Evolutionary conservation across 2,113 vertebrate species (phyloP).

Genomic region (Carollia perspicillata): DNA sequence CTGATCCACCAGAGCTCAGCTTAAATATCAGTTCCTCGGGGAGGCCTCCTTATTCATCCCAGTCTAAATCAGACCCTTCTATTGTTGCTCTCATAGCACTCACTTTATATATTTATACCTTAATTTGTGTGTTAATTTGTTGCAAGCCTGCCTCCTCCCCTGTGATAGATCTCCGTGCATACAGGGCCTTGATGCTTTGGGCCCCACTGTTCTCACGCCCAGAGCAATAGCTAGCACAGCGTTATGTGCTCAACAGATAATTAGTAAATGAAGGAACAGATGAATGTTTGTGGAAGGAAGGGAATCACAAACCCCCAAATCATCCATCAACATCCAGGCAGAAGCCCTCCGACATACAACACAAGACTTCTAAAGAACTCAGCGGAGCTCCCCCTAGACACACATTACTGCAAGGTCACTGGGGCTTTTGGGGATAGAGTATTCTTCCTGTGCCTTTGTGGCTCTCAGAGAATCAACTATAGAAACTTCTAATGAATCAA

Average conservation of each 20-base stretch:
- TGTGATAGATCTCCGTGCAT: not conserved
- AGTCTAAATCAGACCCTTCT: not conserved
- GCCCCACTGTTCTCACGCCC: not conserved
- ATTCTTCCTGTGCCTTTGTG: not conserved
- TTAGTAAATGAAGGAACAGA: not conserved
- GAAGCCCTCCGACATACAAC: not conserved
- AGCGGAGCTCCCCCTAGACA: not conserved
- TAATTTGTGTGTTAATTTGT: not conserved
- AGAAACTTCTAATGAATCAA: not conserved
- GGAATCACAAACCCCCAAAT: not conserved
- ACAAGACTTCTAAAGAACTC: not conserved
- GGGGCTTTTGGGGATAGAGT: not conserved
- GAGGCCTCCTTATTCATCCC: not conserved
- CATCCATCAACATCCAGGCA: not conserved
- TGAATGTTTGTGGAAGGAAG: conserved; percentile 3
- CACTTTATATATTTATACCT: not conserved
- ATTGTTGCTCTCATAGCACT: not conserved
- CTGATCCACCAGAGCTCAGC: not conserved
- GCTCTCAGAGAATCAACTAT: not conserved
- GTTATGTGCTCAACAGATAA: not conserved
- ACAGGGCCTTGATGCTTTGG: not conserved
- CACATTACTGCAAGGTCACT: not conserved
- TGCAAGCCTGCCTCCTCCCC: not conserved
- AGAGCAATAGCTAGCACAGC: not conserved
- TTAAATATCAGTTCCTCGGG: not conserved